Percentiles rank a stretch among this genome's conserved stretches.
Evolutionary conservation across 2,113 vertebrate genomes (phyloP).

Genomic region (Sterrhoptilus dennistouni): DNA sequence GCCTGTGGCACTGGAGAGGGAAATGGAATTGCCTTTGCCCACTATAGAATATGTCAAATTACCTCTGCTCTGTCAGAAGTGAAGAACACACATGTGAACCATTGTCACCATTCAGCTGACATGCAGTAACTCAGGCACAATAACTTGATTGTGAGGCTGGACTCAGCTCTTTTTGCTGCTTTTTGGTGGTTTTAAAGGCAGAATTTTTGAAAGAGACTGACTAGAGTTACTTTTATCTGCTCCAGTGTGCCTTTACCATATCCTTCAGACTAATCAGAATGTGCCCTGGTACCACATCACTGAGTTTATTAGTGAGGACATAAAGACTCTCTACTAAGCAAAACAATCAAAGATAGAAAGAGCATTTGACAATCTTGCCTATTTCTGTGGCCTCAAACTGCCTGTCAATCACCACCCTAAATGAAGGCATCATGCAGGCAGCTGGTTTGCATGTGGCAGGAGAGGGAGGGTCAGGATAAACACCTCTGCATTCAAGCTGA

Average conservation of each 20-base stretch:
- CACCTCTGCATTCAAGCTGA: conserved; percentile 4
- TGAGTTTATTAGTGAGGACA: neutral
- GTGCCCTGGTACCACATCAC: neutral
- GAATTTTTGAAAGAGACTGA: neutral
- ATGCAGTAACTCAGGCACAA: neutral
- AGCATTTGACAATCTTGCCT: neutral
- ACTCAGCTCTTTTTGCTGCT: neutral
- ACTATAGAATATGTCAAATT: neutral
- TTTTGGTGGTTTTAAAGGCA: neutral
- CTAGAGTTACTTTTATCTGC: neutral
- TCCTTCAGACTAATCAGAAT: neutral
- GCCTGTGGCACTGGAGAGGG: neutral
- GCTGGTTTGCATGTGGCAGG: neutral
- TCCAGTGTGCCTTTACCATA: neutral
- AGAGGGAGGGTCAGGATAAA: neutral
- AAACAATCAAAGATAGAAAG: neutral
- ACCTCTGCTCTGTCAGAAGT: neutral
- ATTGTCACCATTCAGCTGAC: neutral
- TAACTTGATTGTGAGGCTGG: neutral
- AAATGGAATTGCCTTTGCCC: neutral
- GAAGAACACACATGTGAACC: neutral
- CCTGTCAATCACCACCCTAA: neutral
- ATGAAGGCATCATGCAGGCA: conserved; percentile 13
- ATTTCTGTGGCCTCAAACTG: neutral
- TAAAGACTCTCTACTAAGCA: neutral